Base-by-base conservation (phyloP, 1,140 invertebrate genomes). In the Drosophila pseudoananassae region DNA sequence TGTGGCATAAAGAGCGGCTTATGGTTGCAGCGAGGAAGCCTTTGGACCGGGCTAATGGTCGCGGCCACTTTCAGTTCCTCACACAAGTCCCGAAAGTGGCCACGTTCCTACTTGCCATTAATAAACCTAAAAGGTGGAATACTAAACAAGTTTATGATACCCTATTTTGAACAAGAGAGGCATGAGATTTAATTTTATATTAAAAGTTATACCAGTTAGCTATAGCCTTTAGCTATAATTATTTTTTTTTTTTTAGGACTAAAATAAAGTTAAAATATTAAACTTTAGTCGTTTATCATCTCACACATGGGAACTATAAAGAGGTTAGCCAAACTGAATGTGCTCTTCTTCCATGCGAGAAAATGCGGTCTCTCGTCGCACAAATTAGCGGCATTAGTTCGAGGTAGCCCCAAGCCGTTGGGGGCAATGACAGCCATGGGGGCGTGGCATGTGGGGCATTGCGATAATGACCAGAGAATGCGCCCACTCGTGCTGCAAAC, bases 311-410 rank as follows among this genome's bases (percentile, higher is more conserved):
- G 20, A 47, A 27, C 5, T 10, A 29, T 60, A 8, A 60, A 60
- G 43, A 60, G 56, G 45, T 49, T 23, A 64, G 40, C 29, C 40
- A 27, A 9, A 14, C 3, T 45, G 12, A 51, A 15, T 33, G 33
- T 4, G 4, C 29, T 56, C 50, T 14, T n/a, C 31, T 56, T 10
- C 10, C 36, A 66, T 54, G 76, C 23, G 52, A 51, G 60, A 58
- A 79, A 79, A 49, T 77, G 56, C 23, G 69, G 40, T 64, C 74
- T 60, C 75, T 70, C 47, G 74, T 56, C 36, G 56, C 45, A 51
- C 83, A 82, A 84, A 85, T 85, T 78, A 82, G 83, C 74, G 58
- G 66, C 61, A 84, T 87, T 84, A 81, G 46, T 61, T 76, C 12
- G 23, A 17, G 45, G 10, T 43, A 14, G 38, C 27, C 23, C 33